Evolutionary conservation across 2,888 invertebrate genomes (phyloP), one percentile per base, ranked within the genome.

Genomic region (Synergus umbraculus): DNA sequence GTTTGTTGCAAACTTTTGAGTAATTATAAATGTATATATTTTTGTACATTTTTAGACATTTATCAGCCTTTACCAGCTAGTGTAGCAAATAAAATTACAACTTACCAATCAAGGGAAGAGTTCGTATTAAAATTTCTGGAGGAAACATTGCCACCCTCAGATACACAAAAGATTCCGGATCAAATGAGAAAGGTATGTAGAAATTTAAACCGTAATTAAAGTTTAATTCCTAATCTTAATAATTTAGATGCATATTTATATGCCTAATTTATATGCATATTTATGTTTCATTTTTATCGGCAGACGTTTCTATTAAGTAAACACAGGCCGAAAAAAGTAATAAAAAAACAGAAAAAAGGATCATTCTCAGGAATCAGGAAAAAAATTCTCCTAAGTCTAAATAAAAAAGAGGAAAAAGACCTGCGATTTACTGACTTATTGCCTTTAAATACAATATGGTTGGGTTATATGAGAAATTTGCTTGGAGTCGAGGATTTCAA

Each of bases 401-500:
- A 95, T 86, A 93, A 93, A 77, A 91, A 96, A 78, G 94, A 95
- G 3, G 94, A 94, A 81, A 93, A 94, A 81, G 83, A 84, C 44
- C 92, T 97, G 82, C 94, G 94, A 82, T 97, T 96, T 87, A 88
- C 88, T n/a, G 95, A 96, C 83, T 92, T 95, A 4, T 79, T 95
- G 66, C 93, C 94, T 0, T 91, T 97, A 83, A 94, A 97, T 90
- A 86, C 93, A 10, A 92, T 97, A 82, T 97, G 97, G 97, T 92
- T 93, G 65, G 94, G 94, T 0, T 97, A 97, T 85, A 95, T 97
- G 90, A 93, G 92, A 80, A 93, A 95, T 81, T 93, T 96, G 85
- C 92, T 97, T 22, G 90, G 91, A 67, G 79, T 92, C 2, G 85
- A 89, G 13, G 82, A 87, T 54, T 89, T 92, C 66, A 67, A 58